These are phyloP conservation scores for Mesopsocus fuscifrons DNA, from an alignment of 2,888 invertebrate species.

Conservation along the genomic window DNA sequence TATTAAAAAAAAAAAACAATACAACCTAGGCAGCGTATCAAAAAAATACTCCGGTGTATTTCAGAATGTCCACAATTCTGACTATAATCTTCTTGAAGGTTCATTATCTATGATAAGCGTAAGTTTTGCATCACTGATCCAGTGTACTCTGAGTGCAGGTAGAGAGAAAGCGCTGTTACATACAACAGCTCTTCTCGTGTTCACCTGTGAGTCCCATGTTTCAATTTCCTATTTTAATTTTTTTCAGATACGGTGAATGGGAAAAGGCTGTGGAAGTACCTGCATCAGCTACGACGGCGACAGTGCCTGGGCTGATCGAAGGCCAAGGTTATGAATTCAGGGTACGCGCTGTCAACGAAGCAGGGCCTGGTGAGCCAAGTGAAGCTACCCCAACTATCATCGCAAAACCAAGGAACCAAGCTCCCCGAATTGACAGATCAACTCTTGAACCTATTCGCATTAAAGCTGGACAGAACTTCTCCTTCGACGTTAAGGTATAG, in stretches of 20 bases:
- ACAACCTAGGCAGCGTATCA: too few species aligned
- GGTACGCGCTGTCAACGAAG: conserved; percentile 71
- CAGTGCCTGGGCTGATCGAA: conserved; percentile 77
- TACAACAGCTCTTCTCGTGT: too few species aligned
- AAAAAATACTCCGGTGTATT: too few species aligned
- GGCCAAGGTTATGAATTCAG: conserved; percentile 84
- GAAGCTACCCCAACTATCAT: conserved; percentile 70
- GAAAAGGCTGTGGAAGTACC: conserved; percentile 81
- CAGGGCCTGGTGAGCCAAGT: conserved; percentile 83
- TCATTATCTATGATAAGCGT: too few species aligned
- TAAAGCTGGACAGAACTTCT: conserved; percentile 79
- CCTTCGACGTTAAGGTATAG: conserved; percentile 73
- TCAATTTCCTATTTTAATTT: too few species aligned
- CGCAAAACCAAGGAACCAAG: conserved; percentile 72
- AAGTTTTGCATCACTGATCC: too few species aligned
- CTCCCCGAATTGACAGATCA: conserved; percentile 82
- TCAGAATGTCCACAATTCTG: too few species aligned
- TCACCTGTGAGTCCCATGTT: too few species aligned
- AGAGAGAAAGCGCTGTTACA: too few species aligned
- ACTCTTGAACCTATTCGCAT: conserved; percentile 71
- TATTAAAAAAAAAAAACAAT: too few species aligned
- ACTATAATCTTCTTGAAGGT: too few species aligned
- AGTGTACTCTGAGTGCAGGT: too few species aligned
- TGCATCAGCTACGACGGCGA: conserved; percentile 58
- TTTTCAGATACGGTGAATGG: conserved; percentile 74